Conservation (phyloP, 1,140 invertebrate species). For the Heterodera carotae region DNA sequence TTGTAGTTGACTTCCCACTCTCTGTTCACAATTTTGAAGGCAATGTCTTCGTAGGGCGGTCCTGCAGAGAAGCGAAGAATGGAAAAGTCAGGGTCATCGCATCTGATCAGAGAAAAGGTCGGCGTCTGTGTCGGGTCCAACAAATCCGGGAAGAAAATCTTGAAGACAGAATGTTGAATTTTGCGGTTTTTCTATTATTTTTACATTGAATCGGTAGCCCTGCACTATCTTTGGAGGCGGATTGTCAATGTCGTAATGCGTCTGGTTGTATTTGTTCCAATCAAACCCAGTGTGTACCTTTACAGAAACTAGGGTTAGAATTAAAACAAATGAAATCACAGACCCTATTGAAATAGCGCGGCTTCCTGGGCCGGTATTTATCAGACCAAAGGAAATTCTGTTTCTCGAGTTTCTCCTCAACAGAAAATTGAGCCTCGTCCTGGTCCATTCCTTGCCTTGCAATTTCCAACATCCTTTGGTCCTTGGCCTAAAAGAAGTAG, state of each 20-base stretch:
- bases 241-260: conserved; percentile 99
- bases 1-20: conserved; percentile 99
- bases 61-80: conserved; percentile 91
- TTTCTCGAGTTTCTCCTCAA: conserved; percentile 77
- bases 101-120: conserved; percentile 77
- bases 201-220: conserved; percentile 96
- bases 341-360: conserved; percentile 89
- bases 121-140: conserved; percentile 93
- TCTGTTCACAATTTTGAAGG: conserved; percentile 97
- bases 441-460: conserved; percentile 62
- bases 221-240: conserved; percentile 99
- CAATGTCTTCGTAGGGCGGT: conserved; percentile 98
- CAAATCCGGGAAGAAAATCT: conserved; percentile 97
- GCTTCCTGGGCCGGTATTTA: conserved; percentile 94
- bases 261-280: conserved; percentile 99
- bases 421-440: conserved; percentile 88
- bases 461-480: conserved; percentile 54
- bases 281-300: conserved; percentile 81
- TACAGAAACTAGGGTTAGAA: background rate
- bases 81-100: conserved; percentile 78
- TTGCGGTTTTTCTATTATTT: too few relatives aligned
- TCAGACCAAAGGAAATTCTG: conserved; percentile 94
- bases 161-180: conserved; percentile 36
- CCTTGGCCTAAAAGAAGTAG: conserved; percentile 40
- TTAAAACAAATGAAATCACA: background rate